Evolutionary conservation across 2,888 invertebrate species (phyloP).

Genomic region (Drosophila nr. perissopoda): DNA sequence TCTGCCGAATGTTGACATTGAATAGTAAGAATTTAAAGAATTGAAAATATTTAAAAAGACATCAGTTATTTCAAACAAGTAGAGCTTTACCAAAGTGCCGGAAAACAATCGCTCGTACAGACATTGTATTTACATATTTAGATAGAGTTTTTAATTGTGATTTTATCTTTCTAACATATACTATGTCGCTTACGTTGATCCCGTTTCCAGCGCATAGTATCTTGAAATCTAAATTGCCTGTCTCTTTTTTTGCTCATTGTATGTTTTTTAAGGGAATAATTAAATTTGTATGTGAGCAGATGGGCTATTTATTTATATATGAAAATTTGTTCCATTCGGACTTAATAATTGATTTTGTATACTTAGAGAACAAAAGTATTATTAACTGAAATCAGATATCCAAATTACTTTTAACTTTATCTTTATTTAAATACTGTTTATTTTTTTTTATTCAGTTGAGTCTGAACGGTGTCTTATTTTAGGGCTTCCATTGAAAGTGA

Average conservation of each 20-base stretch:
- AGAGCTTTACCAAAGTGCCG: neutral
- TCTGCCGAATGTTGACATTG: neutral
- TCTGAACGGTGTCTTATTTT: slow-evolving; percentile 22
- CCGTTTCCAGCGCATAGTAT: neutral
- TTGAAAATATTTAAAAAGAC: neutral
- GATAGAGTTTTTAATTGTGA: neutral
- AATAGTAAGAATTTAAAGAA: neutral
- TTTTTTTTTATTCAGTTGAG: neutral
- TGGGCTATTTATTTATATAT: neutral
- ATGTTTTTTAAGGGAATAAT: neutral
- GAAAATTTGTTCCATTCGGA: neutral
- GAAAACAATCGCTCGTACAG: neutral
- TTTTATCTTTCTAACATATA: neutral
- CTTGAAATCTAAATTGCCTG: neutral
- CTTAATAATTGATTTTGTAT: too few species aligned
- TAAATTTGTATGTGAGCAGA: neutral
- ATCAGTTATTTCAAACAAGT: neutral
- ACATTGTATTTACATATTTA: neutral
- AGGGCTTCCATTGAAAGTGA: slow-evolving; percentile 57
- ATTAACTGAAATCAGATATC: neutral
- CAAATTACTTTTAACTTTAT: neutral
- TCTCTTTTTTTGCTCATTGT: neutral
- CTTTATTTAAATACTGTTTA: neutral
- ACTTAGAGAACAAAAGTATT: neutral
- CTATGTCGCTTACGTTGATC: neutral